phyloP scores from a whole-genome alignment of 2,113 vertebrate genomes.

The Gymnogyps californianus region DNA sequence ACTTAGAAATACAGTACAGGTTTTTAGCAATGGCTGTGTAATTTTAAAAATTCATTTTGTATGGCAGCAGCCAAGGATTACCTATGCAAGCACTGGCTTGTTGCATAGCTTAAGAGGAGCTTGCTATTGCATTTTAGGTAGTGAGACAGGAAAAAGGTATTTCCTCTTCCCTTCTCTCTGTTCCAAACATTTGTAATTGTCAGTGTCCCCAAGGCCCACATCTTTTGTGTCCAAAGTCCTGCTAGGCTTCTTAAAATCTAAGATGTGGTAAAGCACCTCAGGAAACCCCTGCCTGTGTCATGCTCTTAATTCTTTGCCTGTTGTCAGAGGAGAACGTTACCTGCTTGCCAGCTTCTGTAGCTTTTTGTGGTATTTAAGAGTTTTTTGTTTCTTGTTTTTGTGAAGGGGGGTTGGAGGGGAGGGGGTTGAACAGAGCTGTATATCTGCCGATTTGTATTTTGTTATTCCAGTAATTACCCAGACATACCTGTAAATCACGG shows the following conservation, averaged over 20 bases:
- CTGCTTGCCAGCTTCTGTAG: not conserved
- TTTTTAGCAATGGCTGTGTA: not conserved
- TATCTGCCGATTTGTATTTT: not conserved
- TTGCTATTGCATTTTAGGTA: not conserved
- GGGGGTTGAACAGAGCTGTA: not conserved
- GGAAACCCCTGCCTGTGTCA: not conserved
- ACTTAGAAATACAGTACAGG: not conserved
- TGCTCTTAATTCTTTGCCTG: not conserved
- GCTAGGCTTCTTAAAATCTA: not conserved
- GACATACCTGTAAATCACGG: not conserved
- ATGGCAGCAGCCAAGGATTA: not conserved
- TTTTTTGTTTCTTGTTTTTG: not conserved
- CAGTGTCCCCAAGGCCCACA: not conserved
- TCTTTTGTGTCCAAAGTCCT: not conserved
- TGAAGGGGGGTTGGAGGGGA: accelerated
- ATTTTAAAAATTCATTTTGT: not conserved
- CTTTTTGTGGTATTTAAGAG: not conserved
- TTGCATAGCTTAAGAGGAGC: not conserved
- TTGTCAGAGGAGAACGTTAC: not conserved
- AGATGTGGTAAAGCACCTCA: not conserved
- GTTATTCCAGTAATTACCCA: not conserved
- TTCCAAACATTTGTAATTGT: not conserved
- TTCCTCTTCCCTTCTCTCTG: not conserved
- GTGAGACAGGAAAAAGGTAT: not conserved
- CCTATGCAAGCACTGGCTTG: not conserved